Percentiles rank a stretch among this genome's conserved stretches.
Conservation (phyloP, 1,140 invertebrate species). For the Idris sp. region DNA sequence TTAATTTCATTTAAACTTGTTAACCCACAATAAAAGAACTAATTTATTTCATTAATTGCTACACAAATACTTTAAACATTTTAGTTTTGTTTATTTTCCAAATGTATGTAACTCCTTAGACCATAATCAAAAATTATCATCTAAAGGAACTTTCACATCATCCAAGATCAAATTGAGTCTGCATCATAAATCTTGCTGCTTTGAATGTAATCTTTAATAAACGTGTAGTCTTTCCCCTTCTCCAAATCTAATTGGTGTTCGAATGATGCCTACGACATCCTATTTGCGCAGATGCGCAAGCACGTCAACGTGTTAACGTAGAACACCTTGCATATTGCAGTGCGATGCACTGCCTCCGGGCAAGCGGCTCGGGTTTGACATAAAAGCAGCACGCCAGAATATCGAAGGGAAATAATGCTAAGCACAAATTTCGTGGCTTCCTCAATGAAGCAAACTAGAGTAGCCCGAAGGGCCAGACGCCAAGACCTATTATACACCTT, state of each 20-base stretch:
- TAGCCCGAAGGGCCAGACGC: constrained; percentile 70
- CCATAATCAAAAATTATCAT: neutral
- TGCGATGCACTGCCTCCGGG: constrained; percentile 23
- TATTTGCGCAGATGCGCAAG: constrained; percentile 44
- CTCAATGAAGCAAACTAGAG: constrained; percentile 65
- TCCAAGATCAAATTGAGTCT: constrained; percentile 1
- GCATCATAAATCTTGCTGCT: constrained; percentile 14
- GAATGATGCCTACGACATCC: constrained; percentile 43
- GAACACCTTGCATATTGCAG: constrained; percentile 51
- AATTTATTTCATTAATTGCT: no score
- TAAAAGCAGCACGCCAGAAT: constrained; percentile 35
- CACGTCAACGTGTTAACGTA: constrained; percentile 55
- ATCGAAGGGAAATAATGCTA: constrained; percentile 37
- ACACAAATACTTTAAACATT: no score
- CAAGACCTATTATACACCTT: constrained; percentile 69
- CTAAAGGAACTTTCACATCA: neutral
- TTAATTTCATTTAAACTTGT: no score
- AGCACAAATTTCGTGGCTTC: constrained; percentile 34
- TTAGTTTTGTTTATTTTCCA: no score
- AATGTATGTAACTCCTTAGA: no score
- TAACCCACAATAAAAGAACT: no score
- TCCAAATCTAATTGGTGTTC: constrained; percentile 21
- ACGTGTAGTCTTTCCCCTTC: constrained; percentile 1
- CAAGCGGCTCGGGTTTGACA: constrained; percentile 33
- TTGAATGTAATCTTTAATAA: constrained; percentile 29